A percentile compares a stretch with the other conserved stretches of the same genome.
phyloP scores from a whole-genome alignment of 1,140 invertebrate genomes.

The Heliconius nattereri region DNA sequence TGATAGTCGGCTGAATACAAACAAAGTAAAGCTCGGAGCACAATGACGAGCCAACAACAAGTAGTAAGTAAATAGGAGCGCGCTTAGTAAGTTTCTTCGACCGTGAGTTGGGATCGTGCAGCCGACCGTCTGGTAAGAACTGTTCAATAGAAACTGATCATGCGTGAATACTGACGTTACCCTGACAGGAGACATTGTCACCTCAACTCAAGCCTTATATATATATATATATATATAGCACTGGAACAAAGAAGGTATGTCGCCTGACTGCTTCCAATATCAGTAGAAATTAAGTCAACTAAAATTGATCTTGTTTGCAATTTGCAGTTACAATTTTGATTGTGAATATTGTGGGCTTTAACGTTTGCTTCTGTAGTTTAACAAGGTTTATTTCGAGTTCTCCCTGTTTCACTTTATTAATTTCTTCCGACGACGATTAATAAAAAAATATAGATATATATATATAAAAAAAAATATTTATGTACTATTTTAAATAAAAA shows the following conservation, averaged over 20 bases:
- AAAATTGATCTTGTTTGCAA: neutral
- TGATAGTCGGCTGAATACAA: slow-evolving; percentile 34
- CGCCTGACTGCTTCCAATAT: slow-evolving; percentile 26
- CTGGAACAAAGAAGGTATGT: slow-evolving; percentile 15
- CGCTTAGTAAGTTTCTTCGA: slow-evolving; percentile 40
- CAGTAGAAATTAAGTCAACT: neutral
- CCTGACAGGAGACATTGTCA: slow-evolving; percentile 20
- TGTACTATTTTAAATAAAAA: neutral
- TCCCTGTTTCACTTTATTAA: neutral
- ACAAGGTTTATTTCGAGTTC: neutral
- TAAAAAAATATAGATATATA: neutral
- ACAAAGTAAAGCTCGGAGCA: slow-evolving; percentile 33
- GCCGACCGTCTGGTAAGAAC: slow-evolving; percentile 36
- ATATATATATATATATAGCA: slow-evolving; percentile 1
- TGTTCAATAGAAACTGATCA: slow-evolving; percentile 41
- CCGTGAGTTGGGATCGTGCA: slow-evolving; percentile 41
- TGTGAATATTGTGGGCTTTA: neutral
- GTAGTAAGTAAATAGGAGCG: slow-evolving; percentile 38
- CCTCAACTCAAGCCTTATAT: slow-evolving; percentile 26
- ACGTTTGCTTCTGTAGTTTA: neutral
- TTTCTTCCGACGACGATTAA: neutral
- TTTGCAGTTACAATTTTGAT: neutral
- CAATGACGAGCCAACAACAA: slow-evolving; percentile 36
- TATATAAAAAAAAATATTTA: neutral
- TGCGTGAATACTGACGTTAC: slow-evolving; percentile 43